Conservation (phyloP, 2,113 vertebrate species). For the Phainopepla nitens region DNA sequence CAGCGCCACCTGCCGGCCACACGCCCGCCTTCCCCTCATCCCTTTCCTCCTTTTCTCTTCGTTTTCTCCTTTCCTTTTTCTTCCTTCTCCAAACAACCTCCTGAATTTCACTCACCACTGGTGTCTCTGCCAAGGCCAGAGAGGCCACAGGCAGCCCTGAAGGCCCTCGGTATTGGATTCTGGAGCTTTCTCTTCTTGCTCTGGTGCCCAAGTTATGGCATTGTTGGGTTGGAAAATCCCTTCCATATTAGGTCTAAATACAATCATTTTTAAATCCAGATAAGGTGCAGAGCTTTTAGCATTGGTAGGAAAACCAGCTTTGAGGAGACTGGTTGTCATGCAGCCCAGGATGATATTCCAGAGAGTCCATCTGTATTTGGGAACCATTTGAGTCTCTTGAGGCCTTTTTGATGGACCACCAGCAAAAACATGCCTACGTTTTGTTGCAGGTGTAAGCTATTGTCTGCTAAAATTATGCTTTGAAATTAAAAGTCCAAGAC, state of each 20-base stretch:
- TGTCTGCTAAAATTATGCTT: not conserved
- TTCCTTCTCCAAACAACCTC: rapidly evolving
- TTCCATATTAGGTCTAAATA: not conserved
- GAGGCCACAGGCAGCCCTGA: not conserved
- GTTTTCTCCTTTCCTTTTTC: too few species aligned
- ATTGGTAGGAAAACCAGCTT: not conserved
- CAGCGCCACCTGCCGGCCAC: not conserved
- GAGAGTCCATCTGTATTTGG: rapidly evolving
- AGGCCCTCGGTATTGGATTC: not conserved
- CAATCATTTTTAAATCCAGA: not conserved
- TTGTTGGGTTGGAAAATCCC: not conserved
- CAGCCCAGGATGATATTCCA: not conserved
- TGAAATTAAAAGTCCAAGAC: not conserved
- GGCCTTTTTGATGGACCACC: not conserved
- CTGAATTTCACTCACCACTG: rapidly evolving
- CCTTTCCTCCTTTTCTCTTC: not conserved
- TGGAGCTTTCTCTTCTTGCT: not conserved
- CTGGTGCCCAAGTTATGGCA: not conserved
- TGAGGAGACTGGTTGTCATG: not conserved
- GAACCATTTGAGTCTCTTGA: rapidly evolving
- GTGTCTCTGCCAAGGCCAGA: not conserved
- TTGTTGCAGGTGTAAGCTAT: not conserved
- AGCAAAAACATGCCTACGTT: not conserved
- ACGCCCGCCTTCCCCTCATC: rapidly evolving
- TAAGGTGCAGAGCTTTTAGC: not conserved